A percentile compares a stretch with the other conserved stretches of the same genome.
phyloP scores from a whole-genome alignment of 92 coral and sea anemone genomes.

The Nematostella vectensis region DNA sequence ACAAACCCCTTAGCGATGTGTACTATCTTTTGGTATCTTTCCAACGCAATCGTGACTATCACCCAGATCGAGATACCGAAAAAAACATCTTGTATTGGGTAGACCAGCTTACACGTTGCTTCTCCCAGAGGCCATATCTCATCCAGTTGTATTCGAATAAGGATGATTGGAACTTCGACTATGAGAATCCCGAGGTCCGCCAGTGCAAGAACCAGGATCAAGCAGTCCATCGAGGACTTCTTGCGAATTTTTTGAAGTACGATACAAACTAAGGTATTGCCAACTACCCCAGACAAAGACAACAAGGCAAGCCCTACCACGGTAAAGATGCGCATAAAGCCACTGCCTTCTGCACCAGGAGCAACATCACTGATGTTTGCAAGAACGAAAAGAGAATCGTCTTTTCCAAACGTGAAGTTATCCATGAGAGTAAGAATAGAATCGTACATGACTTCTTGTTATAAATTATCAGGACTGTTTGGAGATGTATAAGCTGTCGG shows the following conservation, averaged over 20 bases:
- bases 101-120: background rate
- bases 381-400: no score
- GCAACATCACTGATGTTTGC: no score
- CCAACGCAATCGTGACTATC: slow-evolving; percentile 1
- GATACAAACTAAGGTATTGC: slow-evolving; percentile 1
- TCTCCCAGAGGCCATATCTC: background rate
- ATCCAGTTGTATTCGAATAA: background rate
- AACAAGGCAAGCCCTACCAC: background rate
- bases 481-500: no score
- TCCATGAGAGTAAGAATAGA: no score
- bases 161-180: background rate
- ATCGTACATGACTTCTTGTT: no score
- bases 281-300: background rate
- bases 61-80: background rate
- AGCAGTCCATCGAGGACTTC: background rate
- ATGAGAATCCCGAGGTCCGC: slow-evolving; percentile 1
- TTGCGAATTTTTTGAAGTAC: background rate
- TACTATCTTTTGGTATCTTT: background rate
- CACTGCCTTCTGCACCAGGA: no score
- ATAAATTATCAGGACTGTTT: no score
- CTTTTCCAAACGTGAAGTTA: no score
- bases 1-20: background rate
- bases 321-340: no score
- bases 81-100: slow-evolving; percentile 2
- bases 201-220: background rate